These are phyloP conservation scores for Mormyrops attenuatus DNA, from an alignment of 2,797 vertebrate species.

Conservation along the genomic window DNA sequence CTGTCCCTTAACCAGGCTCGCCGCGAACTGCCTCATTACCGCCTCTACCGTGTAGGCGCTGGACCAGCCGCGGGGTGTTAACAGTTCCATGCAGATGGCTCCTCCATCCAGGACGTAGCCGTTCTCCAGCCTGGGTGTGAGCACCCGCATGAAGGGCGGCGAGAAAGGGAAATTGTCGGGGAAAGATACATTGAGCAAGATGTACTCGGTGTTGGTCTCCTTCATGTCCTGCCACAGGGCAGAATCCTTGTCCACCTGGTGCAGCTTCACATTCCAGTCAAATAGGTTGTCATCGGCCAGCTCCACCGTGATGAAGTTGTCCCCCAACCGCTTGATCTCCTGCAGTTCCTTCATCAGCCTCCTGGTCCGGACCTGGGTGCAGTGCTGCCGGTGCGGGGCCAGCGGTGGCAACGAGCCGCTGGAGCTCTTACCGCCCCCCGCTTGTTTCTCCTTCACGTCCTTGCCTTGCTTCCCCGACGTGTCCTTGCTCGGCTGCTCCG, in stretches of 20 bases:
- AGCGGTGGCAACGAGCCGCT: slow-evolving; percentile 64
- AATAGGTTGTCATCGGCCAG: slow-evolving; percentile 98
- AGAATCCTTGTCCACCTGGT: slow-evolving; percentile 99
- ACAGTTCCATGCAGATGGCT: slow-evolving; percentile 99
- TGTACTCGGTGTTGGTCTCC: slow-evolving; percentile 97
- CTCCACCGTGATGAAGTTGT: slow-evolving; percentile 98
- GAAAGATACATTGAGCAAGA: slow-evolving; percentile 97
- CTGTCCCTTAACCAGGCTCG: slow-evolving; percentile 98
- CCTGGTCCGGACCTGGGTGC: slow-evolving; percentile 93
- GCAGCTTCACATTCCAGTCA: slow-evolving; percentile 99
- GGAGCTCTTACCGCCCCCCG: slow-evolving; percentile 58
- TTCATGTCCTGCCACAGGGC: slow-evolving; percentile 99
- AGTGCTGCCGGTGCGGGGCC: slow-evolving; percentile 82
- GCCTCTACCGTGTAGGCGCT: slow-evolving; percentile 99
- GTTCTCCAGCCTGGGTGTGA: slow-evolving; percentile 95
- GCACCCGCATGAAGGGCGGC: slow-evolving; percentile 97
- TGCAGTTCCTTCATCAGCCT: slow-evolving; percentile 98
- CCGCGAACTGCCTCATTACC: slow-evolving; percentile 98
- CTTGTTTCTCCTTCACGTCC: slow-evolving; percentile 68
- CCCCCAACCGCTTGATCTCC: slow-evolving; percentile 92
- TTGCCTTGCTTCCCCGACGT: slow-evolving; percentile 66
- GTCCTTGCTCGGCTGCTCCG: slow-evolving; percentile 74
- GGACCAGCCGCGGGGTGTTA: slow-evolving; percentile 97
- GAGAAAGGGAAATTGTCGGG: slow-evolving; percentile 99
- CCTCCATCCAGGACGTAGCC: slow-evolving; percentile 98